Percentiles rank a stretch among this genome's conserved stretches.
Conservation (phyloP, 1,140 invertebrate species). For the Drosophila bifasciata region DNA sequence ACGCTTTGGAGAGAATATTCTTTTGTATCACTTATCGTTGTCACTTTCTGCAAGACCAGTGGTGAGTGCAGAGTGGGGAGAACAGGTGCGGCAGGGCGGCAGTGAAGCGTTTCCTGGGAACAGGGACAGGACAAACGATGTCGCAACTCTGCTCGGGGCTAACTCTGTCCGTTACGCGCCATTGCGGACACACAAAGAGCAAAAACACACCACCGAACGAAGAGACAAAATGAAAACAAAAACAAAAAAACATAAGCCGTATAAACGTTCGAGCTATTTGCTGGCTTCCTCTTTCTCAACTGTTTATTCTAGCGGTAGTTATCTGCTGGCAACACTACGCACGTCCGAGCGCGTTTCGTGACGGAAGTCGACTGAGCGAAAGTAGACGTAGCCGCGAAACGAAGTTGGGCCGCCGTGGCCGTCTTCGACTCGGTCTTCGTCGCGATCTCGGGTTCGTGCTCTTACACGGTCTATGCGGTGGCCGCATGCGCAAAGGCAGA, state of each 20-base stretch:
- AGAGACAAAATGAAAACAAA: slow-evolving; percentile 7
- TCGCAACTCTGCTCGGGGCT: slow-evolving; percentile 29
- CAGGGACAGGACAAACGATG: slow-evolving; percentile 37
- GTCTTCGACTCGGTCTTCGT: slow-evolving; percentile 22
- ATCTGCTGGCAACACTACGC: slow-evolving; percentile 31
- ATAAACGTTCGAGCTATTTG: slow-evolving; percentile 37
- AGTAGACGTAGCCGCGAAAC: slow-evolving; percentile 17
- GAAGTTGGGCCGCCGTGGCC: slow-evolving; percentile 11
- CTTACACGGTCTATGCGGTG: slow-evolving; percentile 13
- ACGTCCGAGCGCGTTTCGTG: slow-evolving; percentile 75
- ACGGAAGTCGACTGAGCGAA: slow-evolving; percentile 77
- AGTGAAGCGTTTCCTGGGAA: slow-evolving; percentile 71
- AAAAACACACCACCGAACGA: slow-evolving; percentile 45
- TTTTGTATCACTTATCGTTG: neutral
- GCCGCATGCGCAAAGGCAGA: slow-evolving; percentile 42
- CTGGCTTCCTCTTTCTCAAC: slow-evolving; percentile 7
- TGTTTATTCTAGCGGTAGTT: slow-evolving; percentile 11
- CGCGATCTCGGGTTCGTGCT: slow-evolving; percentile 33
- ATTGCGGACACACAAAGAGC: slow-evolving; percentile 39
- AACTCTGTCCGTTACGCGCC: slow-evolving; percentile 59
- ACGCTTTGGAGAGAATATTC: slow-evolving; percentile 13
- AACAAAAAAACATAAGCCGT: slow-evolving; percentile 42
- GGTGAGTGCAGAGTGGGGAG: neutral
- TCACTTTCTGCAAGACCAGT: slow-evolving; percentile 15
- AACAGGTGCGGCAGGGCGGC: slow-evolving; percentile 69